Conservation (phyloP, 2,888 invertebrate species). For the Sphaerophoria rueppellii region DNA sequence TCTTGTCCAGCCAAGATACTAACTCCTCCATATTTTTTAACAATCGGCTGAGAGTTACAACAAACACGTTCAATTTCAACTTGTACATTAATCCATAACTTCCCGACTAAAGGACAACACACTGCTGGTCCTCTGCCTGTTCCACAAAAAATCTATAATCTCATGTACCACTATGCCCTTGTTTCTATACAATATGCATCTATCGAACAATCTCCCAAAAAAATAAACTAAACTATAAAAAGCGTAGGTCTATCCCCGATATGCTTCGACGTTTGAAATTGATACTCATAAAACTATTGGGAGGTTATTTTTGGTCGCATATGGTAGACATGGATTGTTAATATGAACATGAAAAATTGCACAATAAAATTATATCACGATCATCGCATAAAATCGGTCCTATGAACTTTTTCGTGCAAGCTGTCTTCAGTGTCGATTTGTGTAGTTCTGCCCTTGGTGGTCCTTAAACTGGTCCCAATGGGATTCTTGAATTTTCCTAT, state of each 20-base stretch:
- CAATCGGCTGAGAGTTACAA: constrained; percentile 11
- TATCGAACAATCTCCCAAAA: constrained; percentile 40
- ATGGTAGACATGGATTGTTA: constrained; percentile 64
- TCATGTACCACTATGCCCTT: not conserved
- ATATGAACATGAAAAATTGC: constrained; percentile 64
- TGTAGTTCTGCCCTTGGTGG: too few relatives aligned
- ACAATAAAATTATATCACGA: constrained; percentile 70
- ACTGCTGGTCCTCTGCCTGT: not conserved
- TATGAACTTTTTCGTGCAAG: constrained; percentile 62
- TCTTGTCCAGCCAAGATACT: too few relatives aligned
- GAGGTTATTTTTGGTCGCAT: constrained; percentile 66
- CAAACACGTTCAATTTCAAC: constrained; percentile 45
- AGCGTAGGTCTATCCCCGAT: not conserved
- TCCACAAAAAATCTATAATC: not conserved
- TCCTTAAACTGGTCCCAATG: not conserved
- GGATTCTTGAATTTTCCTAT: constrained; percentile 44
- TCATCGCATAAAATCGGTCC: constrained; percentile 67
- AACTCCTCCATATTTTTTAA: not conserved
- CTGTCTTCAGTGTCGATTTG: too few relatives aligned
- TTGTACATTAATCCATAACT: constrained; percentile 51
- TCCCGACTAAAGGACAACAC: not conserved
- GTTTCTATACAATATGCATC: constrained; percentile 10
- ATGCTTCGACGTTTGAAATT: constrained; percentile 24
- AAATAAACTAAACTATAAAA: too few relatives aligned
- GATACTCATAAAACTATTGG: constrained; percentile 65